Evolutionary conservation across 2,113 vertebrate species (phyloP), one percentile per base, ranked within the genome.

Genomic region (Herpailurus yagouaroundi): DNA sequence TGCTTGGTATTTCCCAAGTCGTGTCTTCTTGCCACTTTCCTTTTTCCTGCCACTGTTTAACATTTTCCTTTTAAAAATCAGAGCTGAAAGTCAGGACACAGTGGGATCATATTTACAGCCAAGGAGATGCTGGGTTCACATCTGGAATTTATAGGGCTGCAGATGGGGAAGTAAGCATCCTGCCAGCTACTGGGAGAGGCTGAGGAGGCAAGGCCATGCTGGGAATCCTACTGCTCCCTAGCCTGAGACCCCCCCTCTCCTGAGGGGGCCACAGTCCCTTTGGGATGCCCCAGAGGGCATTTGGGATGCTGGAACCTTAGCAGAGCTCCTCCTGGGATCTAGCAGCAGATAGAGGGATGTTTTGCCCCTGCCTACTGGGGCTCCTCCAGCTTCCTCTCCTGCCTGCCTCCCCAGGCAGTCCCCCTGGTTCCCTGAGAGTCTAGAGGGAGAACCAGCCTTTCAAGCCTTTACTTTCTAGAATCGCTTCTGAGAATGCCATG

Each of bases 31-130:
- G 69, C 60, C 14, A 14, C 25, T 31, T 16, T 89, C 29, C 23
- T 15, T 89, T 55, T 38, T 94, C 84, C 93, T 60, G n/a, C n/a
- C 66, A 6, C 23, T 45, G 8, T 66, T 86, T 71, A 95, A 83
- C 60, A 25, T 64, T 91, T 55, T 84, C 69, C 84, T 95, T 87
- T 96, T 74, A 87, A 83, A 97, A 97, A 91, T 95, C 60, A 89
- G 60, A 97, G 89, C 57, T 95, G 41, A 93, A 89, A 84, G 66
- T 80, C 66, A 45, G 89, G 69, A 12, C 1, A 9, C 94, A 50
- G 10, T 88, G 86, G 68, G 55, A 38, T 89, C 79, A 4, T 60
- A 87, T 93, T 92, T 94, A 82, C 3, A 97, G 73, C 73, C 71
- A 66, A 77, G 36, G 60, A 91, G 48, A 66, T 9, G 7, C 68